Evolutionary conservation across 2,113 vertebrate species (phyloP).

Genomic region (Xerus inauris): DNA sequence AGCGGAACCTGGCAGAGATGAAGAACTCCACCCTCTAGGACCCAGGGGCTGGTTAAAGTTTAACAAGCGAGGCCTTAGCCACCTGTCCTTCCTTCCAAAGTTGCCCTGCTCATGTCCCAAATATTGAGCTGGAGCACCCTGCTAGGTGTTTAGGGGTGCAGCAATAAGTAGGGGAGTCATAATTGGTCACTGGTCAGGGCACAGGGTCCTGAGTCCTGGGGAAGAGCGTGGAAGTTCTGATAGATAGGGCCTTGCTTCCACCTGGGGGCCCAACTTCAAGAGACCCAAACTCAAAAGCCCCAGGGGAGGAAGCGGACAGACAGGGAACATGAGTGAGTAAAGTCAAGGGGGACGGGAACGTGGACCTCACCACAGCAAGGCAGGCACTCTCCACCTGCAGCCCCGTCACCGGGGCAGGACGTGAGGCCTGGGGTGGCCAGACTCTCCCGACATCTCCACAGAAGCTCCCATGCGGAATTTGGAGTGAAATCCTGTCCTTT

Average conservation of each 20-base stretch:
- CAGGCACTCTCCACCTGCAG: too few species aligned
- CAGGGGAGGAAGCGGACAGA: not conserved
- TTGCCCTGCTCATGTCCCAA: not conserved
- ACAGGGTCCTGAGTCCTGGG: not conserved
- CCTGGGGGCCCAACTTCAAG: not conserved
- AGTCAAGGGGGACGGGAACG: accelerated
- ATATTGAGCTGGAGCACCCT: not conserved
- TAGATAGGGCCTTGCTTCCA: not conserved
- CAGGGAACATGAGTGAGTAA: not conserved
- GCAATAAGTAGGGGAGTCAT: too few species aligned
- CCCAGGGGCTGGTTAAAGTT: not conserved
- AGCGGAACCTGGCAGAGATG: not conserved
- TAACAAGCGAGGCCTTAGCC: not conserved
- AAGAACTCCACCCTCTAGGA: not conserved
- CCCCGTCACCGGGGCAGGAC: accelerated
- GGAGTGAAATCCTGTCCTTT: not conserved
- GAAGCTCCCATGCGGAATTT: not conserved
- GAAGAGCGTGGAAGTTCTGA: not conserved
- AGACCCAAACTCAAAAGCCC: not conserved
- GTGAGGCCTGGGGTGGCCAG: not conserved
- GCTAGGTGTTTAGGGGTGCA: not conserved
- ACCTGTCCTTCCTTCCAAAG: too few species aligned
- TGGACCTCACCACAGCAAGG: not conserved
- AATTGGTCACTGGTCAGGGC: not conserved
- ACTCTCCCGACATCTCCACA: not conserved